Evolutionary conservation across 2,888 invertebrate species (phyloP).

Genomic region (Drosophila mercatorum): DNA sequence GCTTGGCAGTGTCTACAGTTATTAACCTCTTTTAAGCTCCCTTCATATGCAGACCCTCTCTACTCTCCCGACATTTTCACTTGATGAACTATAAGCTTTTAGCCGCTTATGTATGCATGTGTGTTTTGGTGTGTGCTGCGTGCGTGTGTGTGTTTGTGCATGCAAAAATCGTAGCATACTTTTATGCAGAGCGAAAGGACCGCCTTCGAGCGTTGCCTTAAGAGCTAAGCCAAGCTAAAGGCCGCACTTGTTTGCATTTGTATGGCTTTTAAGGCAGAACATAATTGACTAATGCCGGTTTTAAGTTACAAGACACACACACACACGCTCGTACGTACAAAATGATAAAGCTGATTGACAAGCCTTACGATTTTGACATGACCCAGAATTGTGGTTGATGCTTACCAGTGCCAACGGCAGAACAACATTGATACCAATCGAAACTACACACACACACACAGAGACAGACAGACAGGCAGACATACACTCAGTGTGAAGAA

Average conservation of each 20-base stretch:
- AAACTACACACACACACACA: conserved; percentile 16
- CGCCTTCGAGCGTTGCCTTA: conserved; percentile 31
- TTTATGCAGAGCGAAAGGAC: conserved; percentile 11
- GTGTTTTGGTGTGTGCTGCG: conserved; percentile 1
- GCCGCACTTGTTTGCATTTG: conserved; percentile 52
- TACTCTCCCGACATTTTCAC: conserved; percentile 8
- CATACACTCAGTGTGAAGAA: conserved; percentile 13
- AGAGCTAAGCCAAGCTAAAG: conserved; percentile 45
- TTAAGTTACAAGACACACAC: conserved; percentile 51
- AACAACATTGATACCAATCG: conserved; percentile 47
- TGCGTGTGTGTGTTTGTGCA: conserved; percentile 17
- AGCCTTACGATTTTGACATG: conserved; percentile 49
- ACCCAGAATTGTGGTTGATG: conserved; percentile 38
- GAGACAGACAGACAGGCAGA: not conserved
- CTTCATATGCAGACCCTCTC: not conserved
- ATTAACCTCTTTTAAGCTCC: conserved; percentile 59
- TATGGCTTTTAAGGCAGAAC: conserved; percentile 50
- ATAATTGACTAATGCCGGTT: conserved; percentile 57
- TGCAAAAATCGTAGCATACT: conserved; percentile 43
- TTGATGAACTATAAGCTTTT: conserved; percentile 52
- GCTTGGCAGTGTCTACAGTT: conserved; percentile 39
- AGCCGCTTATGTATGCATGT: conserved; percentile 39
- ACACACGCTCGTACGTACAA: conserved; percentile 11
- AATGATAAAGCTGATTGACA: conserved; percentile 51
- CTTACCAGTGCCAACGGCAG: conserved; percentile 25